Evolutionary conservation across 2,888 invertebrate genomes (phyloP), one percentile per base, ranked within the genome.

Genomic region (Melanophora roralis): DNA sequence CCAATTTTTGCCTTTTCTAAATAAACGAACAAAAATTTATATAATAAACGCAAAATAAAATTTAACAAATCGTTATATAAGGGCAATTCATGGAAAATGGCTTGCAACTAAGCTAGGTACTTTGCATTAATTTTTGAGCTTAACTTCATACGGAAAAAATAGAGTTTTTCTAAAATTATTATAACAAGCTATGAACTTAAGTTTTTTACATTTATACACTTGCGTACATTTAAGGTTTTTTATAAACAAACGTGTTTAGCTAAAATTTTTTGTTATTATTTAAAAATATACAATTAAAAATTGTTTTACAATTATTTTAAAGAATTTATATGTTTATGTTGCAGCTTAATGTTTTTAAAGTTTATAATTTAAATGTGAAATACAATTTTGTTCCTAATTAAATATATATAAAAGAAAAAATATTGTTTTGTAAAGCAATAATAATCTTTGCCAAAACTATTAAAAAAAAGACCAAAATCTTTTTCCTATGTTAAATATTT

Each of bases 151-250:
- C 27, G 40, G 32, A 12, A 55, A 77, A 72, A 65, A 12, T 69
- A 69, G n/a, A n/a, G n/a, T n/a, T n/a, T 49, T 38, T 67, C 23
- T 36, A 79, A 57, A 69, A 47, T 11, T 69, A 53, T 36, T 27
- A 69, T n/a, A 59, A 65, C 43, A 36, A 65, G 11, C 55, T 64
- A 74, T 78, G 55, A 62, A 72, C 62, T 74, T 80, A 80, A 80
- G 72, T 80, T 80, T 80, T 80, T 62, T 80, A 80, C 80, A 80
- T 76, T 80, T 79, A 75, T 79, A 73, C 80, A 80, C 72, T 80
- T 79, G 72, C 75, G 68, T 53, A 74, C 49, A 43, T 60, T 67
- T 32, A 55, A 77, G 16, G 11, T 64, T 74, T 76, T 76, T 76
- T 64, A 49, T 69, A 45, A 68, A 14, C 38, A 69, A 69, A 40